Conservation (phyloP, 2,113 vertebrate genomes). For the Phalacrocorax pelagicus region DNA sequence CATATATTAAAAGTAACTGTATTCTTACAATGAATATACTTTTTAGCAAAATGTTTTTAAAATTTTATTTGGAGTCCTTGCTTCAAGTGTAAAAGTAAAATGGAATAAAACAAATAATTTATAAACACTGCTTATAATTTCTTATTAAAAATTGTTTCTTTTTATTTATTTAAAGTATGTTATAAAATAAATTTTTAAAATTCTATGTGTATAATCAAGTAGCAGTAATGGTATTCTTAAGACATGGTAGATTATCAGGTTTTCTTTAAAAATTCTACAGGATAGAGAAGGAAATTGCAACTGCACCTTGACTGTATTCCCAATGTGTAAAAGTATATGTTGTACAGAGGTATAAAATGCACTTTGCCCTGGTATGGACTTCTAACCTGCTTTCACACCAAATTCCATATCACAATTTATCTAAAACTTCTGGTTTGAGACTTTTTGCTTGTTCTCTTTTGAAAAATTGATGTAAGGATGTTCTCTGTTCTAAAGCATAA, state of each 20-base stretch:
- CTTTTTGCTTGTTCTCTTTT: background rate
- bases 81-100: background rate
- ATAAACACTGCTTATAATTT: background rate
- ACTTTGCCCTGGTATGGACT: background rate
- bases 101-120: background rate
- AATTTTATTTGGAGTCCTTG: background rate
- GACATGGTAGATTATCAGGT: background rate
- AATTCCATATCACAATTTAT: background rate
- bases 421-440: background rate
- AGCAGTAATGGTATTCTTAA: background rate
- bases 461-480: background rate
- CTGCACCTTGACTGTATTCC: background rate
- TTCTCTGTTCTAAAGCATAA: background rate
- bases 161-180: background rate
- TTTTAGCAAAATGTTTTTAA: background rate
- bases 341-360: background rate
- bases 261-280: background rate
- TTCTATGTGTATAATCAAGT: accelerated
- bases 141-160: accelerated
- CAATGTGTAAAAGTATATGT: background rate
- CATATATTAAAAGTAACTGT: background rate
- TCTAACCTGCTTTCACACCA: background rate
- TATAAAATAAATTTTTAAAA: background rate
- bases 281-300: background rate
- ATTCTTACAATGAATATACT: background rate